Evolutionary conservation across 2,888 invertebrate species (phyloP).

Genomic region (Conus canariensis): DNA sequence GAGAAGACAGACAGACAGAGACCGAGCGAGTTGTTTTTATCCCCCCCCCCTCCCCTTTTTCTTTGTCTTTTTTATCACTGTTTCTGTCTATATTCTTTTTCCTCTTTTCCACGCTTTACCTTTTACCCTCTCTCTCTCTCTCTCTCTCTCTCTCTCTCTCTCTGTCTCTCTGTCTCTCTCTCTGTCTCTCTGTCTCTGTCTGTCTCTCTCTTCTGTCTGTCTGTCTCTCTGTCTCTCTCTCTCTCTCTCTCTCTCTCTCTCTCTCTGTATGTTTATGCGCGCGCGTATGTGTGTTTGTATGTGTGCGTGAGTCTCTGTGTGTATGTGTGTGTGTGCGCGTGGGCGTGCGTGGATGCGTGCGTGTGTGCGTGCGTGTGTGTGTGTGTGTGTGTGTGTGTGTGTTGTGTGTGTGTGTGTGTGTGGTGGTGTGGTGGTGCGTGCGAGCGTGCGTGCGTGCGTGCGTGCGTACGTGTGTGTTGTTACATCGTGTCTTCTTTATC

Average conservation of each 20-base stretch:
- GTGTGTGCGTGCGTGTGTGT: neutral
- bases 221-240: neutral
- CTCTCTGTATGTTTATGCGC: neutral
- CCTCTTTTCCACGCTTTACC: neutral
- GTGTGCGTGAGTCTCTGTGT: neutral
- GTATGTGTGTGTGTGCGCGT: neutral
- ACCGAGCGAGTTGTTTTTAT: too few relatives aligned
- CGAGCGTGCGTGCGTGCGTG: neutral
- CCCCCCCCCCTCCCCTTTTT: neutral
- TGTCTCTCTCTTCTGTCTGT: neutral
- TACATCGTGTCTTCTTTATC: too few relatives aligned
- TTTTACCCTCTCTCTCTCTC: neutral
- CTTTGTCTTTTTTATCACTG: neutral
- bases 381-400: neutral
- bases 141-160: neutral
- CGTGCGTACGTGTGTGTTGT: neutral
- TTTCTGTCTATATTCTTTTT: neutral
- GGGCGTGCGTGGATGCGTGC: too few relatives aligned
- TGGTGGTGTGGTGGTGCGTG: slow-evolving; percentile 7
- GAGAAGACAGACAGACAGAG: too few relatives aligned
- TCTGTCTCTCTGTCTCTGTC: neutral
- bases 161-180: neutral
- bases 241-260: slow-evolving; percentile 2
- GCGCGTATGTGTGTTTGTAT: neutral
- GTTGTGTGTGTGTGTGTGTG: neutral